Conservation (phyloP, 2,888 invertebrate genomes). For the Watsonalla cultraria region DNA sequence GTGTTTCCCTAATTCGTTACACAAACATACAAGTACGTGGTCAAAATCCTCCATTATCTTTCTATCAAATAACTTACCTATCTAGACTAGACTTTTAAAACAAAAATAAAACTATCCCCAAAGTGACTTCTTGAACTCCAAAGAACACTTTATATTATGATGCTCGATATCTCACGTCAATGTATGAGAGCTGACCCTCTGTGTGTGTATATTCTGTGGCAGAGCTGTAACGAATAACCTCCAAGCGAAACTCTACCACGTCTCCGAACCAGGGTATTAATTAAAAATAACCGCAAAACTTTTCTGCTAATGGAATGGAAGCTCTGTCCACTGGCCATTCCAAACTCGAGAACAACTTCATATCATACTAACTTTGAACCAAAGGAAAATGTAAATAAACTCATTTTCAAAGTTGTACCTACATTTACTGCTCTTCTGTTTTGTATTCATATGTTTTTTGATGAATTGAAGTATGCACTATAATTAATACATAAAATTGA, state of each 20-base stretch:
- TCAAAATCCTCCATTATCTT: too few species aligned
- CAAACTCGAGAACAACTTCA: constrained; percentile 32
- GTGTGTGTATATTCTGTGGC: neutral
- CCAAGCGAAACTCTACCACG: constrained; percentile 17
- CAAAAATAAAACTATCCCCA: neutral
- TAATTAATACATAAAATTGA: too few species aligned
- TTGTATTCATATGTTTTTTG: neutral
- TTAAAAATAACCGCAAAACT: constrained; percentile 40
- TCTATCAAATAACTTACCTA: neutral
- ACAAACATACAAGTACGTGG: too few species aligned
- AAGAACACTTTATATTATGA: too few species aligned
- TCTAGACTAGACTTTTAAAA: neutral
- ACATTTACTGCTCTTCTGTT: neutral
- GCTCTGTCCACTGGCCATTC: constrained; percentile 38
- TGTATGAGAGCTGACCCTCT: too few species aligned
- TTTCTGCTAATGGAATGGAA: constrained; percentile 32
- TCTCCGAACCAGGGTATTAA: constrained; percentile 24
- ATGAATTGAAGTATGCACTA: neutral
- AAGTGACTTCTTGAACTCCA: neutral
- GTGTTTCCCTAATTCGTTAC: too few species aligned
- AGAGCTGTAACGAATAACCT: neutral
- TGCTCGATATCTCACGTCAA: too few species aligned
- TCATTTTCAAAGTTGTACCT: neutral
- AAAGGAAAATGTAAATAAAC: constrained; percentile 32
- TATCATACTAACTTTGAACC: constrained; percentile 17